These are phyloP conservation scores for Tachina fera DNA, from an alignment of 2,888 invertebrate species.

Conservation along the genomic window DNA sequence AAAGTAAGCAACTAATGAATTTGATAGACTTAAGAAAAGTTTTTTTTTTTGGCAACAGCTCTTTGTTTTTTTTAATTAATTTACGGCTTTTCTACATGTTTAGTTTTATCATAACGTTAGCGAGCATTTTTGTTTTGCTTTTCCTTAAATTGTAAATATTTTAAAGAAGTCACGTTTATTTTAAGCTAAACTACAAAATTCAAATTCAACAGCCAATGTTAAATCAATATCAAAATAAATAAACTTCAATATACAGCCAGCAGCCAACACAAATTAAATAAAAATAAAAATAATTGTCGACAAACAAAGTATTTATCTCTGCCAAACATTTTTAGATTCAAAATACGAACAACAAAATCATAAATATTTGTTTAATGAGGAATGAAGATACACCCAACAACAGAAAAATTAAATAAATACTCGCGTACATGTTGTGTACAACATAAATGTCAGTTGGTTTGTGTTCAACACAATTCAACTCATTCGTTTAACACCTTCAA, in stretches of 20 bases:
- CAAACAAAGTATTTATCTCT: slow-evolving; percentile 18
- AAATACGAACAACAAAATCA: not conserved
- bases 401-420: not conserved
- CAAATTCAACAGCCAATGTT: slow-evolving; percentile 44
- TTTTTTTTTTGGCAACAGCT: slow-evolving; percentile 8
- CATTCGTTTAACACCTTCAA: slow-evolving; percentile 58
- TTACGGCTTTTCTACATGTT: slow-evolving; percentile 2
- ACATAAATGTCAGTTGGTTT: slow-evolving; percentile 39
- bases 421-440: not conserved
- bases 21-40: not conserved
- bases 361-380: slow-evolving; percentile 7
- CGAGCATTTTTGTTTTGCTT: not conserved
- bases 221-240: slow-evolving; percentile 42
- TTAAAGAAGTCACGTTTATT: slow-evolving; percentile 51
- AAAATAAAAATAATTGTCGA: not conserved
- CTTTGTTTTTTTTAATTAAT: not conserved
- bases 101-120: no score
- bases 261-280: not conserved
- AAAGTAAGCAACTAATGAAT: not conserved
- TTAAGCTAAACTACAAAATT: slow-evolving; percentile 1
- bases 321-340: not conserved
- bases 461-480: slow-evolving; percentile 43
- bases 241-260: not conserved
- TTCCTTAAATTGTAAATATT: not conserved
- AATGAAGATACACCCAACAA: slow-evolving; percentile 23